Evolutionary conservation across 2,113 vertebrate genomes (phyloP), one percentile per base, ranked within the genome.

Genomic region (Nothobranchius furzeri): DNA sequence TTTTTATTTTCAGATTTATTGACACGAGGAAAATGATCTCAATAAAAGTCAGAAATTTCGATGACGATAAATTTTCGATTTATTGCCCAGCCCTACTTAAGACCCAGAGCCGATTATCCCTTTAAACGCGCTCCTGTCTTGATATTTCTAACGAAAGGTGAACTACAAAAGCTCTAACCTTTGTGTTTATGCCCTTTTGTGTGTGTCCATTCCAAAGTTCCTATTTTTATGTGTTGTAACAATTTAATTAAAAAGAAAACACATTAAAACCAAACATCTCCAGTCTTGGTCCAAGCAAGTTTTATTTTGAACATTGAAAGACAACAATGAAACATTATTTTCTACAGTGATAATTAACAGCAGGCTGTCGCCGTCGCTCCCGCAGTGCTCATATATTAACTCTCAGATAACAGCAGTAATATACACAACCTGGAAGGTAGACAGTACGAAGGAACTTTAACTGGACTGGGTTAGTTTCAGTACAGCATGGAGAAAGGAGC

Each of bases 301-400:
- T 93, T 93, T 93, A 93, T 90, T 93, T 85, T 86, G 76, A 92
- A 93, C 90, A 91, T 81, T 88, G 84, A 91, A 90, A 90, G 85
- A 93, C 91, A 89, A 91, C 79, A 81, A 88, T 74, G 37, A 88
- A 30, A 92, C 87, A 90, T 85, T 81, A 73, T 90, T 79, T 86
- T 88, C 87, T 91, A 92, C 85, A 87, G 88, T 91, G 90, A 91
- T 89, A 85, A 85, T 84, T 78, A 85, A 89, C 88, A 91, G 87
- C 85, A 89, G 76, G 70, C 83, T 73, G 87, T 82, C 82, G 75
- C 68, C 45, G n/a, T 54, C 46, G 25, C 66, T 73, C 60, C 64
- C 7, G 7, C 54, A 63, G 69, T 67, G 37, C 76, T 88, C 84
- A 89, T 92, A 91, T 93, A 91, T 92, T 92, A 92, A 82, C 82